Evolutionary conservation across 1,140 invertebrate genomes (phyloP), one percentile per base, ranked within the genome.

Genomic region (Goniozus legneri): DNA sequence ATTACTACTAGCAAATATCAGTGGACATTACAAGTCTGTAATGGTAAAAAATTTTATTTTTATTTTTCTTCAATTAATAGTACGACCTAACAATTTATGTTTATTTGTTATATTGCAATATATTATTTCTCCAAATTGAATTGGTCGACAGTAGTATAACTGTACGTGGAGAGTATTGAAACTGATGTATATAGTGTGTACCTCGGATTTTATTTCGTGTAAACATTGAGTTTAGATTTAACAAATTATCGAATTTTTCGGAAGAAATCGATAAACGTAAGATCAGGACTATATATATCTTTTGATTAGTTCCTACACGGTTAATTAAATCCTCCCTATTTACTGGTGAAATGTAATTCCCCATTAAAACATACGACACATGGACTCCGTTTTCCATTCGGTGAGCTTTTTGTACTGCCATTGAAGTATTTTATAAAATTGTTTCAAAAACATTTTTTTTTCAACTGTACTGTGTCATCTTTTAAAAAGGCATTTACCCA

Each of bases 171-270:
- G 2, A 21, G 22, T 31, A 38, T n/a, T 15, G 47, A 18, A 30
- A 44, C 49, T 56, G 54, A 52, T 49, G 13, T 41, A 27, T 36
- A 47, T 38, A 30, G 56, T 57, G 42, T 20, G 21, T 32, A 44
- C 31, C 36, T 49, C 31, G 18, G 20, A 49, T 39, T 49, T 50
- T 50, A 34, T 47, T n/a, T 54, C 44, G 34, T 59, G 56, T 59
- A 59, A 59, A 59, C 57, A 58, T 51, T 47, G 47, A 44, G 52
- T 39, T 59, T 45, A 30, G 44, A 36, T 44, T 44, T 40, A 33
- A 48, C 21, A 30, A 30, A 50, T 30, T 31, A 39, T 44, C 37
- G 34, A 13, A 24, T 59, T 58, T 54, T 40, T 14, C 34, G 4
- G 14, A 15, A 7, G 10, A 46, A 33, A 36, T 42, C 24, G 7